Evolutionary conservation across 2,113 vertebrate species (phyloP).

Genomic region (Chlamydotis undulata): DNA sequence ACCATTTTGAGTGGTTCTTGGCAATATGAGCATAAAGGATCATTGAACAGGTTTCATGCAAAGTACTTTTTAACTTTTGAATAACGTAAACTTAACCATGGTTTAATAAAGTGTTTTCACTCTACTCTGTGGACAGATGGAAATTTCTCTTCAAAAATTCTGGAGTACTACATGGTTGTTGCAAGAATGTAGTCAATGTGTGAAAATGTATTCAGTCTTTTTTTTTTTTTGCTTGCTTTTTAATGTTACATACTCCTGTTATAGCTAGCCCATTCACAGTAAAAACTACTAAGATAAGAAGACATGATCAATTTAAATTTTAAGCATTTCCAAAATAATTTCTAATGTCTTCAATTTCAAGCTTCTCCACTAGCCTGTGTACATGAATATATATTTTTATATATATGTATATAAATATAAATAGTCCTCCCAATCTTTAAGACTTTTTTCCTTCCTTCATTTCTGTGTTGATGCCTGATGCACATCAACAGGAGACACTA

Average conservation of each 20-base stretch:
- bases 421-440: not conserved
- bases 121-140: not conserved
- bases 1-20: slow-evolving; percentile 33
- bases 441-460: not conserved
- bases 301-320: not conserved
- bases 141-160: not conserved
- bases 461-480: not conserved
- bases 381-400: accelerated
- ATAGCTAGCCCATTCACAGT: not conserved
- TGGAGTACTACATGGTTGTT: not conserved
- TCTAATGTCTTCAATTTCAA: not conserved
- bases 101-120: not conserved
- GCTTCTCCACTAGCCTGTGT: not conserved
- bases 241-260: not conserved
- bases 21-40: slow-evolving; percentile 36
- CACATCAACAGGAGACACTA: not conserved
- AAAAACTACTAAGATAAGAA: not conserved
- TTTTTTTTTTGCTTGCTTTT: not conserved
- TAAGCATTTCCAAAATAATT: not conserved
- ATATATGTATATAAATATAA: not conserved
- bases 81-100: not conserved
- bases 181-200: not conserved
- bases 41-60: slow-evolving; percentile 13
- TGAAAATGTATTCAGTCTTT: not conserved
- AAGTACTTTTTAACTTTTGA: slow-evolving; percentile 10